Base-by-base conservation (phyloP, 2,888 invertebrate genomes). In the Drosophila pseudotalamancana region DNA sequence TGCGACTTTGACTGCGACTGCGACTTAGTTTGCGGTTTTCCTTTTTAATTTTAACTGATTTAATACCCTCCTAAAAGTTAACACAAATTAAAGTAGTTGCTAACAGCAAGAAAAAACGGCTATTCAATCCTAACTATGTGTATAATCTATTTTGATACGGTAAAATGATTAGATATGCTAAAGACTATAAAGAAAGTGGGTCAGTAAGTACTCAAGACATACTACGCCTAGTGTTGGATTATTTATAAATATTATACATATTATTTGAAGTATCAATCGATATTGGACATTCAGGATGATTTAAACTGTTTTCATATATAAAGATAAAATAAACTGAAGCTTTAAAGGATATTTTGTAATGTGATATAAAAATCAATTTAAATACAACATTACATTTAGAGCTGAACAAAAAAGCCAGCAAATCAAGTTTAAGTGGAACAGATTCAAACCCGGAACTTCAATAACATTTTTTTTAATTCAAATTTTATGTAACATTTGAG, bases 41-140 rank as follows among this genome's bases (percentile, higher is more conserved):
- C 55, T 70, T 68, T 59, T 67, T 51, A 51, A 57, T 70, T 57
- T 65, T 65, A 65, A 73, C 54, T 64, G 65, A 76, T 76, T 72
- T 59, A 65, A 72, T 72, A 65, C 72, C 55, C 72, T 65, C 59
- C 57, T 50, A 29, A 42, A 50, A 34, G 29, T 40, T 32, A 42
- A 40, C 19, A 49, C 27, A 50, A 32, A 48, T 21, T 45, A 8
- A 25, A 21, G 23, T 42, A 40, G 51, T 50, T 35, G 35, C 6
- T 23, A 45, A 49, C 29, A 57, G 42, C 25, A 27, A 9, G 56
- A 48, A 35, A 62, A 53, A 31, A 25, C 40, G 45, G 27, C 29
- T 37, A 34, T 25, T 18, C 12, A 49, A 55, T 18, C 23, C 18
- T 12, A 39, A 27, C 18, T 9, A 23, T 40, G 31, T 25, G 23